A percentile compares a stretch with the other conserved stretches of the same genome.
These are phyloP conservation scores for Gadopsis bispinosus DNA, from an alignment of 2,797 vertebrate species.

Conservation along the genomic window DNA sequence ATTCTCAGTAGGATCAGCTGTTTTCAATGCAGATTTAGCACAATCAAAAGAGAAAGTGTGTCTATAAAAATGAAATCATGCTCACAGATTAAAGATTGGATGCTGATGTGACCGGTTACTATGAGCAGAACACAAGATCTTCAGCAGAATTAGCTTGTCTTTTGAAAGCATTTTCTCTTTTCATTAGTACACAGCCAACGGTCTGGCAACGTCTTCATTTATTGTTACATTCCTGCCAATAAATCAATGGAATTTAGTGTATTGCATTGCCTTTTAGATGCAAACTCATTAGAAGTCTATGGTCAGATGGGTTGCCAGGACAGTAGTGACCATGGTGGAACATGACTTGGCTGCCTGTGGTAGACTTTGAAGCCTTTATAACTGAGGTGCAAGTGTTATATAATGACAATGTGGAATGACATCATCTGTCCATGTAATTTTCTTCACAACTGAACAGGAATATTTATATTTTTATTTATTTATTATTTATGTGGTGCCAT, in stretches of 20 bases:
- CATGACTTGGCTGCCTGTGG: conserved; percentile 49
- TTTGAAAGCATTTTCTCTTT: conserved; percentile 5
- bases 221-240: too few species aligned
- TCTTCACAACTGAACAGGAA: conserved; percentile 25
- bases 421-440: conserved; percentile 39
- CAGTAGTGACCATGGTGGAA: conserved; percentile 68
- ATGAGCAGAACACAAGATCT: conserved; percentile 2
- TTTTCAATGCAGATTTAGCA: conserved; percentile 29
- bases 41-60: conserved; percentile 23
- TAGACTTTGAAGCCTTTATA: conserved; percentile 61
- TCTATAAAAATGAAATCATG: conserved; percentile 41
- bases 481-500: background rate
- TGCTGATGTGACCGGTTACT: conserved; percentile 16
- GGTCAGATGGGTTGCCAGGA: conserved; percentile 61
- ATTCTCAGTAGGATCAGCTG: conserved; percentile 29
- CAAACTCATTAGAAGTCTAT: conserved; percentile 63
- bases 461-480: conserved; percentile 4
- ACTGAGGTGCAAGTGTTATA: conserved; percentile 50
- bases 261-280: conserved; percentile 47
- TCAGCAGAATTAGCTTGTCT: background rate
- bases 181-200: background rate
- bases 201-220: too few species aligned
- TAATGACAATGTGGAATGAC: conserved; percentile 43
- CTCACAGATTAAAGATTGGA: conserved; percentile 13
- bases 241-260: conserved; percentile 5